phyloP scores from a whole-genome alignment of 2,888 invertebrate genomes.

The Podabrus alpinus region DNA sequence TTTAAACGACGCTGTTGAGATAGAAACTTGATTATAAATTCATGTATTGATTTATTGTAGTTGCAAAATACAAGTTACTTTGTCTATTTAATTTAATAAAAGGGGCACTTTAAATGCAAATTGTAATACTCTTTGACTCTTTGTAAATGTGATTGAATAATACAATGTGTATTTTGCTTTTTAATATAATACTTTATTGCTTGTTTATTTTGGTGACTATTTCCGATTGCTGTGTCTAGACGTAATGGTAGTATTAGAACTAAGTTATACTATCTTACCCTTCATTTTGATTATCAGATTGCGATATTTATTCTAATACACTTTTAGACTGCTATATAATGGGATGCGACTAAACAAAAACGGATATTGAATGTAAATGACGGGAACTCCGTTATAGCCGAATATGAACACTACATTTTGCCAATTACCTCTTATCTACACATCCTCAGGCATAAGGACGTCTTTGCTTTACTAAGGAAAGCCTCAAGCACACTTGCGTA shows the following conservation, averaged over 20 bases:
- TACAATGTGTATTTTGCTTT: background rate
- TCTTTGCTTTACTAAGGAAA: conserved; percentile 5
- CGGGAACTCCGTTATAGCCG: background rate
- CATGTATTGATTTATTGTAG: conserved; percentile 15
- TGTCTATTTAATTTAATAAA: conserved; percentile 10
- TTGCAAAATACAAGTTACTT: conserved; percentile 9
- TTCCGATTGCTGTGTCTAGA: conserved; percentile 23
- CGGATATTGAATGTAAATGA: conserved; percentile 13
- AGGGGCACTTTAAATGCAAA: conserved; percentile 7
- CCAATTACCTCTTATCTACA: conserved; percentile 21
- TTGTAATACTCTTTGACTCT: background rate
- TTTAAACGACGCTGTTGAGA: conserved; percentile 1
- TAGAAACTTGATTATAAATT: conserved; percentile 16
- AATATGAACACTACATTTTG: conserved; percentile 9
- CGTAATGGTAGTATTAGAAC: conserved; percentile 15
- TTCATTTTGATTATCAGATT: conserved; percentile 16
- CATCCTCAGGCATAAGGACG: conserved; percentile 16
- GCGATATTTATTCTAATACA: conserved; percentile 5
- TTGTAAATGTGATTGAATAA: conserved; percentile 9
- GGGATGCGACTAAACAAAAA: conserved; percentile 8
- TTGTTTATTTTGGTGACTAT: conserved; percentile 20
- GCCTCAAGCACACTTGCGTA: conserved; percentile 11
- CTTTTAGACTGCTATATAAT: conserved; percentile 9
- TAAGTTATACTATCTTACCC: conserved; percentile 5
- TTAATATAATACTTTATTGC: conserved; percentile 18